Conservation (phyloP, 2,797 vertebrate genomes). For the Austrolebias charrua region DNA sequence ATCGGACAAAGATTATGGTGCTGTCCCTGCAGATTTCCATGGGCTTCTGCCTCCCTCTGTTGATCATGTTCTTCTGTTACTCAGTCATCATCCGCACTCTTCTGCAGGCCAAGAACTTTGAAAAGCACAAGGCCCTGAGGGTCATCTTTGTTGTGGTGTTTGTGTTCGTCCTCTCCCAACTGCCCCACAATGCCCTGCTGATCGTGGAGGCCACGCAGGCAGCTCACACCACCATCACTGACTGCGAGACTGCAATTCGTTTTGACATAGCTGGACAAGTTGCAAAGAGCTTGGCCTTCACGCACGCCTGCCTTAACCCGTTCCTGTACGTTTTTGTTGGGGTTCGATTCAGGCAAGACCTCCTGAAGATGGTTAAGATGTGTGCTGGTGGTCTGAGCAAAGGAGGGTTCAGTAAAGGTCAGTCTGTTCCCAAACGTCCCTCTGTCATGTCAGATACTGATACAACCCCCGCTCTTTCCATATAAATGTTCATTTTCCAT, state of each 20-base stretch:
- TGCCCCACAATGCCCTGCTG: conserved; percentile 84
- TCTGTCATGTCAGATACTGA: conserved; percentile 82
- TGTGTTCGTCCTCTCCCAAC: conserved; percentile 86
- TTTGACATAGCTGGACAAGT: conserved; percentile 83
- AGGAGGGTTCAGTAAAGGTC: conserved; percentile 55
- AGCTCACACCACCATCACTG: conserved; percentile 53
- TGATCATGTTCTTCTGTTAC: conserved; percentile 87
- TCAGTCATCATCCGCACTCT: conserved; percentile 85
- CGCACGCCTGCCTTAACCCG: conserved; percentile 91
- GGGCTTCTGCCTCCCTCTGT: conserved; percentile 85
- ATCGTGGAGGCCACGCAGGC: conserved; percentile 79
- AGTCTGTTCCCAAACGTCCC: conserved; percentile 72
- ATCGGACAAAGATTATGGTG: conserved; percentile 75
- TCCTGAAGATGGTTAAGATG: conserved; percentile 73
- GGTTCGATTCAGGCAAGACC: conserved; percentile 82
- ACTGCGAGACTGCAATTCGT: conserved; percentile 57
- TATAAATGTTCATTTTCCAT: conserved; percentile 50
- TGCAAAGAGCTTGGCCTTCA: conserved; percentile 85
- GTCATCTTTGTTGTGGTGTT: conserved; percentile 84
- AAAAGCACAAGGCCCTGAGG: conserved; percentile 88
- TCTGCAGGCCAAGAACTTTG: conserved; percentile 82
- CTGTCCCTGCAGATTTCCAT: conserved; percentile 83
- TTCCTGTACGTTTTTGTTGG: conserved; percentile 90
- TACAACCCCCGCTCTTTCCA: conserved; percentile 78
- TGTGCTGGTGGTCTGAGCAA: conserved; percentile 54